A percentile compares a stretch with the other conserved stretches of the same genome.
Evolutionary conservation across 2,888 invertebrate species (phyloP).

Genomic region (Cheiracanthium punctorium): DNA sequence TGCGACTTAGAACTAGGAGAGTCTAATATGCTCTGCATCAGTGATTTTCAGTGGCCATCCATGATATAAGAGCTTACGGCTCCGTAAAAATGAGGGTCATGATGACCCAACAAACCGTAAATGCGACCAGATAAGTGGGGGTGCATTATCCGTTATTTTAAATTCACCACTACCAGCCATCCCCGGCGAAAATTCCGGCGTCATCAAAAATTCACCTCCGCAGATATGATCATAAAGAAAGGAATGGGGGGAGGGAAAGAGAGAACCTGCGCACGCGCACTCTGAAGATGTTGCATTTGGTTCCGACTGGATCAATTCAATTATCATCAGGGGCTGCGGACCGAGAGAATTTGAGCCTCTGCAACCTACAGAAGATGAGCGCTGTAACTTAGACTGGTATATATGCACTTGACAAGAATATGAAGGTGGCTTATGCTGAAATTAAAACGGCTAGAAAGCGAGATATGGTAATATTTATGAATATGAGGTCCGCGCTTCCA

Average conservation of each 20-base stretch:
- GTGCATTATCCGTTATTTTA: conserved; percentile 54
- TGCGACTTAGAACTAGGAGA: conserved; percentile 43
- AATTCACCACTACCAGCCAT: conserved; percentile 58
- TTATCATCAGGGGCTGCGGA: conserved; percentile 40
- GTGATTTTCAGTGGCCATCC: conserved; percentile 62
- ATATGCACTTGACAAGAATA: conserved; percentile 57
- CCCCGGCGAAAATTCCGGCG: conserved; percentile 39
- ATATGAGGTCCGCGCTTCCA: neutral
- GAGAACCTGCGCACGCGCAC: conserved; percentile 27
- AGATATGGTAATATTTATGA: conserved; percentile 48
- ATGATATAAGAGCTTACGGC: conserved; percentile 49
- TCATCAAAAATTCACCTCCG: conserved; percentile 63
- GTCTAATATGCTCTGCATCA: conserved; percentile 59
- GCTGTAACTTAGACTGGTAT: conserved; percentile 49
- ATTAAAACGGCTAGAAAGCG: conserved; percentile 56
- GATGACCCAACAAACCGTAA: conserved; percentile 66
- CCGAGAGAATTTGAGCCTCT: conserved; percentile 12
- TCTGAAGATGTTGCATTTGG: conserved; percentile 32
- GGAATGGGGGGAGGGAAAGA: neutral
- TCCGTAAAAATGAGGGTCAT: conserved; percentile 55
- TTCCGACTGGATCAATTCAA: conserved; percentile 67
- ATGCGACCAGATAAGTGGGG: conserved; percentile 56
- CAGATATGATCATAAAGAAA: conserved; percentile 58
- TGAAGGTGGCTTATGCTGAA: conserved; percentile 54
- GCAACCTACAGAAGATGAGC: neutral